Conservation (phyloP, 2,797 vertebrate species). For the Limnodromus scolopaceus region DNA sequence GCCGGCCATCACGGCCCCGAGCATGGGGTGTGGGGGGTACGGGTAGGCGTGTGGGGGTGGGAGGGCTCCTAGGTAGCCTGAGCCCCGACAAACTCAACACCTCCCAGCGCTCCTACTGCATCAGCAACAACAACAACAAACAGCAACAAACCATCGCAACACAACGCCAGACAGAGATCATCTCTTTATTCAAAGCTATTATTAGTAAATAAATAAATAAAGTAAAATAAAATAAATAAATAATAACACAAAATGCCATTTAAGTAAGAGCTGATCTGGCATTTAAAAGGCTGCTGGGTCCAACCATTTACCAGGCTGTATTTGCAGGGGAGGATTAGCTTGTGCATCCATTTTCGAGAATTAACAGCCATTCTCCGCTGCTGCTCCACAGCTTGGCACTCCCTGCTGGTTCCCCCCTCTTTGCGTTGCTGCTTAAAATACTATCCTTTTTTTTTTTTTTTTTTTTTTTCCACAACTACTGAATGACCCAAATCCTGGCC, state of each 20-base stretch:
- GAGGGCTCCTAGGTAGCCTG: neutral
- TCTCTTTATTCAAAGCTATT: neutral
- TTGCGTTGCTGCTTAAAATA: neutral
- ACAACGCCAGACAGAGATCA: neutral
- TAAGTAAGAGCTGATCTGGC: conserved; percentile 46
- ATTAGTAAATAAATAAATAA: conserved; percentile 16
- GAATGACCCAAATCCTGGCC: conserved; percentile 43
- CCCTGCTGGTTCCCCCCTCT: neutral
- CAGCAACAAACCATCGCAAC: neutral
- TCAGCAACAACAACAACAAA: neutral
- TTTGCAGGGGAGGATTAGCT: conserved; percentile 59
- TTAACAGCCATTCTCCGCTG: conserved; percentile 20
- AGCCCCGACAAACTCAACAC: neutral
- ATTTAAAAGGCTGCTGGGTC: conserved; percentile 16
- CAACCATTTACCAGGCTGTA: neutral
- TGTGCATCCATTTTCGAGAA: conserved; percentile 47
- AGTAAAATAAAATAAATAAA: conserved; percentile 23
- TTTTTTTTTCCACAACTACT: neutral
- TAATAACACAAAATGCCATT: neutral
- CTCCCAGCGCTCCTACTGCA: neutral
- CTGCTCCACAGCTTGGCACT: neutral
- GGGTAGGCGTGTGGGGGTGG: rapidly evolving
- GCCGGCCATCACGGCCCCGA: rapidly evolving
- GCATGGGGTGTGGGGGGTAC: rapidly evolving
- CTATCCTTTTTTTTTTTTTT: neutral